Base-by-base conservation (phyloP, 2,888 invertebrate species). In the Thymelicus lineola region DNA sequence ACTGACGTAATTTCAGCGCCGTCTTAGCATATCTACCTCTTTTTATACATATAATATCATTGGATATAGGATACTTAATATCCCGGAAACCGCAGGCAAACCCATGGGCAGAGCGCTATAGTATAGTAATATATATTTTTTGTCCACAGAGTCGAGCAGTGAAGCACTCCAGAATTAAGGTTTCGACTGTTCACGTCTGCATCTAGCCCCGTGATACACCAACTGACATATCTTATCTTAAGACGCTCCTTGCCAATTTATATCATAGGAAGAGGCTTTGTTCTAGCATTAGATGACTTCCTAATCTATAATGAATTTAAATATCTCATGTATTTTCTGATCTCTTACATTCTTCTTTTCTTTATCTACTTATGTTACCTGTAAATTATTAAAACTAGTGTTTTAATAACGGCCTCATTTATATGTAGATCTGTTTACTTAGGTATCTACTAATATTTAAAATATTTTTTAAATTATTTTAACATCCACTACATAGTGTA, bases 201-300 rank as follows among this genome's bases (percentile, higher is more conserved):
- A 73, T 0, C 28, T 17, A 0, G 46, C 20, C 36, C 58, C 46
- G 58, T 50, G 50, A 53, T 60, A 64, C 59, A 61, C 28, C 14
- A 48, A 55, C 38, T 77, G 76, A 88, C 88, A 88, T 90, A 90
- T 89, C 89, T 79, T 84, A 81, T 88, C 88, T 79, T 85, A 81
- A 71, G 76, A 65, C 48, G 66, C 77, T 75, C 76, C 77, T 80
- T 79, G 80, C 80, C 80, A 80, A 79, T 78, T 78, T 75, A 71
- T 50, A 50, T 72, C 70, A 76, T 75, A 75, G 67, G 70, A 70
- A 75, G 71, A 82, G 83, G 87, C 89, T 88, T 28, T 88, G 85
- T 86, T 77, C 71, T 79, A 79, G 78, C 80, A 77, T 78, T 77
- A 69, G 45, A 14, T 36, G 36, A 35, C 45, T 58, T 68, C 57